Evolutionary conservation across 2,113 vertebrate species (phyloP).

Genomic region (Nerophis lumbriciformis): DNA sequence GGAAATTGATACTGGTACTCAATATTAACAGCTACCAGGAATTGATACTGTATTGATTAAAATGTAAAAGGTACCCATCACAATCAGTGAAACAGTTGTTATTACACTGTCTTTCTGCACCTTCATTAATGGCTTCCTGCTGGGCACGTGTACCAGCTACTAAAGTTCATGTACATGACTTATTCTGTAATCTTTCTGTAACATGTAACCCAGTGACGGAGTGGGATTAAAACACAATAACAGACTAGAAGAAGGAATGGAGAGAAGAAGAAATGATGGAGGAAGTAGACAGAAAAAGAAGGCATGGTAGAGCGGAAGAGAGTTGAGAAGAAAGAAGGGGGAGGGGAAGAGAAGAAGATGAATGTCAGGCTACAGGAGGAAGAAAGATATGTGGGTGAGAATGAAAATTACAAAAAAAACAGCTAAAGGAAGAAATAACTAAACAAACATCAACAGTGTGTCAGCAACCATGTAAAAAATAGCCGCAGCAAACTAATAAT

Average conservation of each 20-base stretch:
- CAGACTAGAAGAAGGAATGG: constrained; percentile 19
- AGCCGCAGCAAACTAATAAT: constrained; percentile 4
- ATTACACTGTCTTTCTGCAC: no score
- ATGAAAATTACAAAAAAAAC: constrained; percentile 46
- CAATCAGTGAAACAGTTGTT: no score
- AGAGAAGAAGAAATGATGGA: constrained; percentile 23
- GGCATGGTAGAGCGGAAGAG: constrained; percentile 29
- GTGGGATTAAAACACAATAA: constrained; percentile 37
- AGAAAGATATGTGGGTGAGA: constrained; percentile 26
- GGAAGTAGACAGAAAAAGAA: constrained; percentile 6
- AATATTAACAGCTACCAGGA: no score
- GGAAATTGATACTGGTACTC: no score
- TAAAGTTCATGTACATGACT: no score
- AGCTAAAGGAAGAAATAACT: constrained; percentile 33
- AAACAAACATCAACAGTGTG: constrained; percentile 19
- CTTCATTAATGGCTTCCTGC: no score
- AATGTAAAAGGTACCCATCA: no score
- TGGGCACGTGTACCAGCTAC: no score
- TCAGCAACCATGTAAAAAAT: not conserved
- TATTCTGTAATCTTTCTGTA: no score
- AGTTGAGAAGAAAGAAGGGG: constrained; percentile 26
- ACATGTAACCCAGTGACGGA: constrained; percentile 3
- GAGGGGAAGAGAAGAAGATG: constrained; percentile 32
- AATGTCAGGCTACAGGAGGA: constrained; percentile 37
- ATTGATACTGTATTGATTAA: no score